Percentiles rank a stretch among this genome's conserved stretches.
These are phyloP conservation scores for Epicampocera succincta DNA, from an alignment of 2,888 invertebrate genomes.

Conservation along the genomic window DNA sequence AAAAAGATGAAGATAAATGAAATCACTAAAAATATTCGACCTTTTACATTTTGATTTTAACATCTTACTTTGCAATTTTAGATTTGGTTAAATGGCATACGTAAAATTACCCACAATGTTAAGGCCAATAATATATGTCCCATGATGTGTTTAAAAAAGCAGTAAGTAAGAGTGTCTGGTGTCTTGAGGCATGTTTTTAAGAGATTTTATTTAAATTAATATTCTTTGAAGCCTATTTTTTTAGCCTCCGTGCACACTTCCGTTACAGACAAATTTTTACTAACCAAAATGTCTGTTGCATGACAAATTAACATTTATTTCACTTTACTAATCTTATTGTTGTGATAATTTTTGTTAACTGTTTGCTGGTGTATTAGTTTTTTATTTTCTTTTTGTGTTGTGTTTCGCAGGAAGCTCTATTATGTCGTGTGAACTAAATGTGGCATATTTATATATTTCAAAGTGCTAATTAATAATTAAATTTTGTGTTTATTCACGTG, in stretches of 20 bases:
- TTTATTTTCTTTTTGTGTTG: constrained; percentile 6
- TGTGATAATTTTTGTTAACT: neutral
- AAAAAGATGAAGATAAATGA: neutral
- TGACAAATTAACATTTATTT: constrained; percentile 54
- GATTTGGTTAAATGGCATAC: constrained; percentile 97
- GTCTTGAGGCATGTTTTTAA: constrained; percentile 6
- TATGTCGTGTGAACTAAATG: constrained; percentile 1
- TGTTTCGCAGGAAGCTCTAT: neutral
- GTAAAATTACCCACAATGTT: constrained; percentile 98
- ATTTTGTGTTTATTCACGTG: constrained; percentile 15
- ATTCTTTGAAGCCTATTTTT: constrained; percentile 55
- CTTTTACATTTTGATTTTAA: neutral
- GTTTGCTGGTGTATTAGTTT: neutral
- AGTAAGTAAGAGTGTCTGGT: constrained; percentile 90
- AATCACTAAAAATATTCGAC: neutral
- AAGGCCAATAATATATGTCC: constrained; percentile 99
- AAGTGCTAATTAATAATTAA: constrained; percentile 47
- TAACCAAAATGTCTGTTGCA: constrained; percentile 54
- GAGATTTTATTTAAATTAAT: constrained; percentile 41
- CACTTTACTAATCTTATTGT: constrained; percentile 27
- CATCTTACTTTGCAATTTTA: constrained; percentile 82
- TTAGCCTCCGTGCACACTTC: constrained; percentile 66
- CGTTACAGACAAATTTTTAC: constrained; percentile 54
- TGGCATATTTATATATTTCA: constrained; percentile 52
- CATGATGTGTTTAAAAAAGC: constrained; percentile 98